A percentile compares a stretch with the other conserved stretches of the same genome.
Evolutionary conservation across 2,888 invertebrate species (phyloP).

Genomic region (Apodemia mormo): DNA sequence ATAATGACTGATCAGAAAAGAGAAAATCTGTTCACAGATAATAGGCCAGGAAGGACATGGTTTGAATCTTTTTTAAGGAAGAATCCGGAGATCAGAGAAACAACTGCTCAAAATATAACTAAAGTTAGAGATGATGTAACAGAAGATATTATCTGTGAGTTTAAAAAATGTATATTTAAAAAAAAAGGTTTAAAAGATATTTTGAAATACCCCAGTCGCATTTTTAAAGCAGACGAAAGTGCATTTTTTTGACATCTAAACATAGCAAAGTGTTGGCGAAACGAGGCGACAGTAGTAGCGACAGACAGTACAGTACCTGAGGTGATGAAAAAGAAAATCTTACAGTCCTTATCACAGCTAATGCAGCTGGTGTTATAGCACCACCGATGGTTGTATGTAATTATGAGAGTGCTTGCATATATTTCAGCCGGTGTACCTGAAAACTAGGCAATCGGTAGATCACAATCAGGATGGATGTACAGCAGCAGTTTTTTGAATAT

Average conservation of each 20-base stretch:
- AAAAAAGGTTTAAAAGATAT: background rate
- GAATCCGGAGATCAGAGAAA: background rate
- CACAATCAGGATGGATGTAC: background rate
- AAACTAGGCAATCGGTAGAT: conserved; percentile 29
- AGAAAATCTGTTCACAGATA: background rate
- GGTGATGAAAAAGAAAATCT: conserved; percentile 42
- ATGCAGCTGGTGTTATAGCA: conserved; percentile 38
- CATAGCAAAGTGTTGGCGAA: background rate
- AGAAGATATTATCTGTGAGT: background rate
- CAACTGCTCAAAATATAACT: background rate
- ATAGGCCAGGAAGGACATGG: background rate
- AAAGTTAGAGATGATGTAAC: background rate
- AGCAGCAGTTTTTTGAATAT: background rate
- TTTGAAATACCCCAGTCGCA: background rate
- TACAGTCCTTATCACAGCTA: conserved; percentile 37
- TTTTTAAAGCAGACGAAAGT: background rate
- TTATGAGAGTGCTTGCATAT: conserved; percentile 27
- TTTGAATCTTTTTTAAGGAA: background rate
- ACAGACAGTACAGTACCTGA: conserved; percentile 9
- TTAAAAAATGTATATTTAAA: background rate
- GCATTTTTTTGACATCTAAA: background rate
- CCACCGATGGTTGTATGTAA: conserved; percentile 40
- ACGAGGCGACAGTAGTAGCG: background rate
- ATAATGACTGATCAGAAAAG: background rate
- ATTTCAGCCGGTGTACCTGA: conserved; percentile 33